Percentiles rank a stretch among this genome's conserved stretches.
Conservation (phyloP, 2,888 invertebrate species). For the Amphimallon solstitiale region DNA sequence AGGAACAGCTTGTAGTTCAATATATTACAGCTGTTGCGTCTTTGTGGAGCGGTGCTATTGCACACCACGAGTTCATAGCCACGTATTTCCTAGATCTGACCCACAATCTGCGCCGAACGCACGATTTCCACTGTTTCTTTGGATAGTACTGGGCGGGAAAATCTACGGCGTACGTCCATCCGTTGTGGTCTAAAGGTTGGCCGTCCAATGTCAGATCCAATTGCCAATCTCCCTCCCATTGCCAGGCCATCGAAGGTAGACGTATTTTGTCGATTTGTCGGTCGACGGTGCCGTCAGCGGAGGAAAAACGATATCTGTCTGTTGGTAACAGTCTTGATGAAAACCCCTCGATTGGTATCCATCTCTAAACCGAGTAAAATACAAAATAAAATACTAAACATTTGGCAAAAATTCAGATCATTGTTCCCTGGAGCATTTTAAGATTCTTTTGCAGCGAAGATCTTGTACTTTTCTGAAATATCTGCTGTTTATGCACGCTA, state of each 20-base stretch:
- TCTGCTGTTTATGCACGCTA: too few species aligned
- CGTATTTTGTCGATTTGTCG: conserved; percentile 83
- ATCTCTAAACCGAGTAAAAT: conserved; percentile 67
- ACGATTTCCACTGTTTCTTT: conserved; percentile 89
- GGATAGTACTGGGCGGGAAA: conserved; percentile 86
- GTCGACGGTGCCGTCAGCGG: conserved; percentile 82
- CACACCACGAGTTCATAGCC: conserved; percentile 93
- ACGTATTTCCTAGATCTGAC: conserved; percentile 86
- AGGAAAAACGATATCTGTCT: conserved; percentile 88
- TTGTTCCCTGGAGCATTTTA: too few species aligned
- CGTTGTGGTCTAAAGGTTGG: conserved; percentile 88
- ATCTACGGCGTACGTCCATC: conserved; percentile 94
- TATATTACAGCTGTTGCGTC: conserved; percentile 78
- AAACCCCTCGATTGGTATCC: conserved; percentile 92
- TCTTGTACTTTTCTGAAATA: too few species aligned
- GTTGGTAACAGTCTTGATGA: conserved; percentile 85
- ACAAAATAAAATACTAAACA: too few species aligned
- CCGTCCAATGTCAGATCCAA: conserved; percentile 86
- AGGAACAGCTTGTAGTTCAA: too few species aligned
- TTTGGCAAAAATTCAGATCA: too few species aligned
- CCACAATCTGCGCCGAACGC: conserved; percentile 91
- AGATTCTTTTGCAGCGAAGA: too few species aligned
- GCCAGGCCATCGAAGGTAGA: conserved; percentile 94
- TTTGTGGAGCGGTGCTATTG: conserved; percentile 87
- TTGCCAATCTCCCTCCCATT: conserved; percentile 96